Evolutionary conservation across 1,140 invertebrate genomes (phyloP).

Genomic region (Capitella teleta): DNA sequence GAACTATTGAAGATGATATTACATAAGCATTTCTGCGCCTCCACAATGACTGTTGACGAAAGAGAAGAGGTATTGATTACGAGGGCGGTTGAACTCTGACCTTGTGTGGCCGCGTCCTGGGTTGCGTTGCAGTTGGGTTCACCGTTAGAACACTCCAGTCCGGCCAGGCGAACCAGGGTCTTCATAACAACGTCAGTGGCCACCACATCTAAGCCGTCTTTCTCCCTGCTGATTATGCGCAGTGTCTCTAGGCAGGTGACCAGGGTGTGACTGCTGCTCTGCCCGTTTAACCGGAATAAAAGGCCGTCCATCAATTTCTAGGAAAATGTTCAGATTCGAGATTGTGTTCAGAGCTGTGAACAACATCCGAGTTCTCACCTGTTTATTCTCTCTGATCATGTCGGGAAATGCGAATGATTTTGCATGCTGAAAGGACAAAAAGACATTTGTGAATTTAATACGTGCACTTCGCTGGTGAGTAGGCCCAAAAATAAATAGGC

Average conservation of each 20-base stretch:
- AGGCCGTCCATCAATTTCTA: conserved; percentile 25
- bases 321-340: conserved; percentile 5
- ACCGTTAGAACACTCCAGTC: no score
- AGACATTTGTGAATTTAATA: no score
- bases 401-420: conserved; percentile 32
- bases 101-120: conserved; percentile 25
- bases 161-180: conserved; percentile 27
- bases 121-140: no score
- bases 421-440: conserved; percentile 28
- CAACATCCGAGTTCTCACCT: conserved; percentile 16
- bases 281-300: conserved; percentile 17
- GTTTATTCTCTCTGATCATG: conserved; percentile 24
- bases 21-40: conserved; percentile 77
- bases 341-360: not conserved
- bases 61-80: no score
- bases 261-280: conserved; percentile 19
- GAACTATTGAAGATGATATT: conserved; percentile 76
- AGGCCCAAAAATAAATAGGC: no score
- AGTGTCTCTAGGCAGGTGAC: conserved; percentile 28
- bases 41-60: conserved; percentile 58
- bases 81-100: no score
- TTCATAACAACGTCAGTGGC: conserved; percentile 24
- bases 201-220: conserved; percentile 27
- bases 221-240: conserved; percentile 35
- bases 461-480: no score